phyloP scores from a whole-genome alignment of 2,797 vertebrate genomes.

The Anabacerthia variegaticeps region DNA sequence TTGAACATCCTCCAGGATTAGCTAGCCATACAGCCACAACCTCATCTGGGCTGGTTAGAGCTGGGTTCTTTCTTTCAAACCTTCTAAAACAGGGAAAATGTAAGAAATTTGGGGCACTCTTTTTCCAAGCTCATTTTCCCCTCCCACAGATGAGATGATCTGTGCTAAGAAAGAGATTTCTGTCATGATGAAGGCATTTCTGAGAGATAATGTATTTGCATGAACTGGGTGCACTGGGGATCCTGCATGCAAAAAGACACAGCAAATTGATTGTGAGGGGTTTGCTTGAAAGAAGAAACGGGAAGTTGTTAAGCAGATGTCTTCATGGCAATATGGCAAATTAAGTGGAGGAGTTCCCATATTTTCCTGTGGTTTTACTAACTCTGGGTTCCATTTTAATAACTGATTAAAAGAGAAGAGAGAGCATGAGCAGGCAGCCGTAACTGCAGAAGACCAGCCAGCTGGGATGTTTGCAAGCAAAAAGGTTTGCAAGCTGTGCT shows the following conservation, averaged over 20 bases:
- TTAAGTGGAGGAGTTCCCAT: not conserved
- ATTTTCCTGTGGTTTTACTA: not conserved
- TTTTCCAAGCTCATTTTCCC: not conserved
- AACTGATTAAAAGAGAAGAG: not conserved
- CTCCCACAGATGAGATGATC: not conserved
- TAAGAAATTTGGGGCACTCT: not conserved
- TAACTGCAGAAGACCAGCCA: not conserved
- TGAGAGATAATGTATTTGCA: not conserved
- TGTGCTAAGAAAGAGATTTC: not conserved
- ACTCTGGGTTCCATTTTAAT: not conserved
- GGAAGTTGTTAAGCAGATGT: not conserved
- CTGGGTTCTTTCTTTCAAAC: not conserved
- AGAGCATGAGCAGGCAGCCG: not conserved
- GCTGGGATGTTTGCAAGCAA: not conserved
- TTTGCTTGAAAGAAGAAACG: not conserved
- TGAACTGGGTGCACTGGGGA: fast-evolving
- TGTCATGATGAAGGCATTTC: not conserved
- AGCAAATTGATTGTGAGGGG: not conserved
- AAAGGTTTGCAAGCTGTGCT: not conserved
- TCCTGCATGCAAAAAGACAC: not conserved
- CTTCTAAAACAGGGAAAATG: not conserved
- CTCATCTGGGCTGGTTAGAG: not conserved
- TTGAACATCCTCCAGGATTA: not conserved
- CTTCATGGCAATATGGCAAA: not conserved
- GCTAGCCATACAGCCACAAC: not conserved